These are phyloP conservation scores for Rhinichthys osculus DNA, from an alignment of 2,797 vertebrate species.

Conservation along the genomic window DNA sequence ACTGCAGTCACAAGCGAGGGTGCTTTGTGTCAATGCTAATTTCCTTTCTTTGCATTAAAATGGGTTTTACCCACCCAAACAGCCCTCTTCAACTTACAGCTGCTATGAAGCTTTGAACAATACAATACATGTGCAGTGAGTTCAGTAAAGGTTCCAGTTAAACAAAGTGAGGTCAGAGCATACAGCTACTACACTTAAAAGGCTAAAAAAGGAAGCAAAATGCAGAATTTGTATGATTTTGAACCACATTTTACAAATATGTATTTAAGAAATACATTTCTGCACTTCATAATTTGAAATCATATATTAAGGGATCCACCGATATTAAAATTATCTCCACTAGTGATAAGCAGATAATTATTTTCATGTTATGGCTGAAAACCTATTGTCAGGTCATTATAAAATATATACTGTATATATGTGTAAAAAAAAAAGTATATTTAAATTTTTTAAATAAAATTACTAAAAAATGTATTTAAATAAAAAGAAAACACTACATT, in stretches of 20 bases:
- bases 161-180: neutral
- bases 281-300: neutral
- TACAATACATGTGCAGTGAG: slow-evolving; percentile 3
- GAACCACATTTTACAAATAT: neutral
- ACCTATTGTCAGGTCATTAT: neutral
- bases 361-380: neutral
- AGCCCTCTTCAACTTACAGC: slow-evolving; percentile 61
- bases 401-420: too few relatives aligned
- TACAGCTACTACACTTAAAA: neutral
- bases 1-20: neutral
- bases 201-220: neutral
- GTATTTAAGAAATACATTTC: neutral
- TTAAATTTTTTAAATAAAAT: too few relatives aligned
- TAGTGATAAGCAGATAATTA: neutral
- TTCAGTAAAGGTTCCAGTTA: neutral
- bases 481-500: too few relatives aligned
- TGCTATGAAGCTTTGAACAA: slow-evolving; percentile 47
- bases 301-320: neutral
- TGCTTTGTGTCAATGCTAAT: slow-evolving; percentile 35
- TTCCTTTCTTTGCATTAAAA: slow-evolving; percentile 43
- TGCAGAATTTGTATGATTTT: neutral
- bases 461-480: too few relatives aligned
- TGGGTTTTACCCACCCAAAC: slow-evolving; percentile 4
- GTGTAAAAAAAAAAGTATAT: neutral
- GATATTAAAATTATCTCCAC: neutral